Conservation (phyloP, 1,140 invertebrate species). For the Drosophila rufa region DNA sequence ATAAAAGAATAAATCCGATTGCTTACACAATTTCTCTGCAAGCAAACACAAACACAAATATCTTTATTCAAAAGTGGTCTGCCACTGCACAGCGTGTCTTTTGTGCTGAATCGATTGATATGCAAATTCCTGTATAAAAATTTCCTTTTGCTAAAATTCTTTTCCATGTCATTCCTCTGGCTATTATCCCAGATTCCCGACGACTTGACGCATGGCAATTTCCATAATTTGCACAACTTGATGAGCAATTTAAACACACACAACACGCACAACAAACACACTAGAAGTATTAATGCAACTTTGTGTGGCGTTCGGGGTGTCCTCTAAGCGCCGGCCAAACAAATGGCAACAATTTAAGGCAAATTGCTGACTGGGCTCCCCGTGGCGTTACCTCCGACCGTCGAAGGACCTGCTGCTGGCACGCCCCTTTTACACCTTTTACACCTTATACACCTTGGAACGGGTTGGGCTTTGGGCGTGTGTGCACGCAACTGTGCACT, state of each 20-base stretch:
- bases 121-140: constrained; percentile 18
- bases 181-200: constrained; percentile 44
- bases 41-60: neutral
- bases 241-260: constrained; percentile 64
- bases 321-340: constrained; percentile 63
- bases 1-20: constrained; percentile 9
- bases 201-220: constrained; percentile 50
- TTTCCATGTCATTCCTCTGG: constrained; percentile 35
- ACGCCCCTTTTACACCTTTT: constrained; percentile 57
- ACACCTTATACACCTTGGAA: constrained; percentile 63
- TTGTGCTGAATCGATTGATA: constrained; percentile 25
- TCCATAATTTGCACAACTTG: constrained; percentile 72
- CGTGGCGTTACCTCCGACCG: constrained; percentile 56
- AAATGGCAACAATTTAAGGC: constrained; percentile 80
- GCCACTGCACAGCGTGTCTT: neutral
- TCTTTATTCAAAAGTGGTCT: constrained; percentile 13
- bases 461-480: constrained; percentile 57
- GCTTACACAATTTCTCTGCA: neutral
- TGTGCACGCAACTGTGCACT: constrained; percentile 76
- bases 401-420: constrained; percentile 11
- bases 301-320: constrained; percentile 16
- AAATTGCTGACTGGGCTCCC: constrained; percentile 72
- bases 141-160: constrained; percentile 24
- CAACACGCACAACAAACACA: constrained; percentile 10
- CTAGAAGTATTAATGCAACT: constrained; percentile 64